Evolutionary conservation across 2,113 vertebrate genomes (phyloP), one percentile per base, ranked within the genome.

Genomic region (Chaetura pelagica): DNA sequence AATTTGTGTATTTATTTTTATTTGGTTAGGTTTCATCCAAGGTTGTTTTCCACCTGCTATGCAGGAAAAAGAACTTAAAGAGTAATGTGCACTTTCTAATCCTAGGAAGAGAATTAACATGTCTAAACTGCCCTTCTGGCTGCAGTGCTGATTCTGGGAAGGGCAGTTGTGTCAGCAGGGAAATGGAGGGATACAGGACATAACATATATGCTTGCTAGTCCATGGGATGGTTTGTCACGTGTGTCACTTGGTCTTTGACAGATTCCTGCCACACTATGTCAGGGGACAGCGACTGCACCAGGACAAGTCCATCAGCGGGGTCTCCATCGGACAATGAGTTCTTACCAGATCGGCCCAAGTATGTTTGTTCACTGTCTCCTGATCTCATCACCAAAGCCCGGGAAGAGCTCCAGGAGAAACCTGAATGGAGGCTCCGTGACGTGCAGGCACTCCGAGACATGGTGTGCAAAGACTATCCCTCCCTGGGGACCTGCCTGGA

Each of bases 361-460:
- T 99, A 99, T 12, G 97, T 98, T 72, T 99, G 99, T 93, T 98
- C 98, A 0, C 97, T 99, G 91, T 99, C 98, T 8, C 98, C 99
- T 4, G 99, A 99, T 15, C 98, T 99, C 86, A 97, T 99, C 90
- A 98, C 98, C 95, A 99, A 99, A 92, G 99, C 99, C 40, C 98
- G 99, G 34, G 99, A 99, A 68, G 99, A 99, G 96, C 98, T 99
- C 22, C 99, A 99, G 96, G 99, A 99, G 97, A 99, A 99, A 90
- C 99, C 99, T 0, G 99, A 99, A 40, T 99, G 99, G 99, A 97
- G 99, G 62, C 98, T 99, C 6, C 98, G 99, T 4, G 99, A 99
- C 7, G 99, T 99, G 35, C 99, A 99, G 94, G 99, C 99, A 0
- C 98, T 99, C 20, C 98, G 99, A 51, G 99, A 99, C 74, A 99